Conservation (phyloP, 64 coral and sea anemone genomes). For the Porites australiensis region DNA sequence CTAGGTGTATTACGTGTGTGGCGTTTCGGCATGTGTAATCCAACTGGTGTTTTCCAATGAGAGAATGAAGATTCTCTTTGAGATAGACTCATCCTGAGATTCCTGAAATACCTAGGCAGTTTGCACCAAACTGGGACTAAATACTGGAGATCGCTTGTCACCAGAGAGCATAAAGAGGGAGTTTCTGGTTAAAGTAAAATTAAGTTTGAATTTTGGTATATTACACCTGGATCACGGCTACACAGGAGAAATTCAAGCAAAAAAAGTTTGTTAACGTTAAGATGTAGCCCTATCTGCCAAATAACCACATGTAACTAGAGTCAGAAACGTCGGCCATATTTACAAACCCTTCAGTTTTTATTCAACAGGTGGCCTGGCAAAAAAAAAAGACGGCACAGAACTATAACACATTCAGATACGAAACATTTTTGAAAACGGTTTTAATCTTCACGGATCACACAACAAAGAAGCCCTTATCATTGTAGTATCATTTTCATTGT, state of each 20-base stretch:
- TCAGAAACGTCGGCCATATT: background rate
- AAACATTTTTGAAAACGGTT: background rate
- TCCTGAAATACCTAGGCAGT: slow-evolving; percentile 67
- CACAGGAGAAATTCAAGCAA: background rate
- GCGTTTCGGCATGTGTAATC: too few relatives aligned
- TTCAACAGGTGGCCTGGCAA: background rate
- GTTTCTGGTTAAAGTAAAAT: slow-evolving; percentile 54
- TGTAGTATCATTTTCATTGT: too few relatives aligned
- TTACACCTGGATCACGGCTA: too few relatives aligned
- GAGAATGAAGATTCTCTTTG: too few relatives aligned
- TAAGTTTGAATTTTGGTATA: too few relatives aligned
- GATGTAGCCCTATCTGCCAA: background rate
- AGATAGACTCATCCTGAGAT: background rate
- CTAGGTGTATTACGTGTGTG: too few relatives aligned
- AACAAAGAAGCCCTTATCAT: too few relatives aligned
- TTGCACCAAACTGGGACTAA: slow-evolving; percentile 84
- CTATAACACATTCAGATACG: background rate
- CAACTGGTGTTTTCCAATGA: too few relatives aligned
- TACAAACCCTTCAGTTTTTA: background rate
- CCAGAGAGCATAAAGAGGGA: slow-evolving; percentile 89
- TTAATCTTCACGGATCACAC: background rate
- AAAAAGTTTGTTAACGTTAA: background rate
- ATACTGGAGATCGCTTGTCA: slow-evolving; percentile 80
- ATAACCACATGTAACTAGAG: background rate
- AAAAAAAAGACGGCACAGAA: too few relatives aligned